Base-by-base conservation (phyloP, 2,888 invertebrate genomes). In the Drosophila austrosaltans region DNA sequence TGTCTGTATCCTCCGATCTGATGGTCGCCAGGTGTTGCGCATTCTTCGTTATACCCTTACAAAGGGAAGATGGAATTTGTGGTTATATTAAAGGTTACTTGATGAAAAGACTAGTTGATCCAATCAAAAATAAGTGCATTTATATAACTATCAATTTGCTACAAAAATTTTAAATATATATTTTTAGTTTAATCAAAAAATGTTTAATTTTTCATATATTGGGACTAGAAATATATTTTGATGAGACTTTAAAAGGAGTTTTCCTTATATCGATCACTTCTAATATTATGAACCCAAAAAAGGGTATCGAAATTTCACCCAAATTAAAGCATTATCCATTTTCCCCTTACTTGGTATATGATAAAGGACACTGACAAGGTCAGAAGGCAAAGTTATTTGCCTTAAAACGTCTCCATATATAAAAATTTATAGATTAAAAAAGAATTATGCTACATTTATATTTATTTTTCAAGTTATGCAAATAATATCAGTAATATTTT, bases 1-100 rank as follows among this genome's bases (percentile, higher is more conserved):
- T 12, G 20, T 65, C 36, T 57, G 36, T 10, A 32, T 25, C 10
- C 7, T 59, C 28, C 16, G 40, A 62, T 59, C 56, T 22, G 39
- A 56, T 63, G 64, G 70, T 68, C 67, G 68, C 64, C 85, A 85
- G 81, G 86, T 82, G 86, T 58, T 75, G 63, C 66, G 68, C 53
- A 71, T 48, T 72, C 68, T 66, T 75, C 66, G 20, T 54, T 30
- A 25, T 48, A 48, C 48, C 54, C 59, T 63, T 16, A 20, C 12
- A 12, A 22, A 22, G 28, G 20, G 39, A 12, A 39, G 36, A 39
- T 39, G 6, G 32, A 32, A 5, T 32, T 32, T 32, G 6, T 32
- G 32, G 7, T 32, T 32, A 3, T 32, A 5, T 32, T 6, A 32
- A 32, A 32, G 5, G 0, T 5, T 6, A 32, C 32, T 32, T 28